These are phyloP conservation scores for Nestor notabilis DNA, from an alignment of 2,113 vertebrate genomes.

Conservation along the genomic window DNA sequence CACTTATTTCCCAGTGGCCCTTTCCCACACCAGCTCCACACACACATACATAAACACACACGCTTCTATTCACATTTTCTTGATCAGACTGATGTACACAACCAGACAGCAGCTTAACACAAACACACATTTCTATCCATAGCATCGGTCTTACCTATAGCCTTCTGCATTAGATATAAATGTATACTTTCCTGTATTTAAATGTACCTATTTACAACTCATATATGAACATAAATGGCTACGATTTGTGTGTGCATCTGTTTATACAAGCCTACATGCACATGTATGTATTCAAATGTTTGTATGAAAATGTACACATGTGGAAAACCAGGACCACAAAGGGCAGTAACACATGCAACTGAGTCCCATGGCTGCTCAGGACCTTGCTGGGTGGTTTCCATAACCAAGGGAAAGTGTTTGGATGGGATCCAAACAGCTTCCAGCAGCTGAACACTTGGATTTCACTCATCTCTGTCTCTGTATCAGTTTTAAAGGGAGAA, in stretches of 20 bases:
- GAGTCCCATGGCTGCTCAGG: background rate
- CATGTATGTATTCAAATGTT: background rate
- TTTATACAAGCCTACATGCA: background rate
- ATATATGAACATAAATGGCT: background rate
- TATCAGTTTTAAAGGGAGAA: background rate
- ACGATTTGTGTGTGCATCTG: background rate
- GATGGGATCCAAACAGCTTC: background rate
- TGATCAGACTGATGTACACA: background rate
- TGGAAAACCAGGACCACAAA: background rate
- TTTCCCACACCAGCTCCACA: conserved; percentile 10
- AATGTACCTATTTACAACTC: fast-evolving
- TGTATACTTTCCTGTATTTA: background rate
- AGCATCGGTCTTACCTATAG: background rate
- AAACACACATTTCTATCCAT: background rate
- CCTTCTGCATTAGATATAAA: background rate
- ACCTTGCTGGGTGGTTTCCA: background rate
- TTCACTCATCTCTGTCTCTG: background rate
- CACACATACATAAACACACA: conserved; percentile 23
- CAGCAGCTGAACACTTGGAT: background rate
- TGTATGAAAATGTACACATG: background rate
- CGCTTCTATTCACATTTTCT: background rate
- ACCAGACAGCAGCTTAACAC: background rate
- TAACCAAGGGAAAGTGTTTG: background rate
- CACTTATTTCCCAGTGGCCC: conserved; percentile 42
- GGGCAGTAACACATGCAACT: background rate